These are phyloP conservation scores for Cliona cf. orientalis DNA, from an alignment of 37 sponge, comb jelly and placozoan species.

Conservation along the genomic window DNA sequence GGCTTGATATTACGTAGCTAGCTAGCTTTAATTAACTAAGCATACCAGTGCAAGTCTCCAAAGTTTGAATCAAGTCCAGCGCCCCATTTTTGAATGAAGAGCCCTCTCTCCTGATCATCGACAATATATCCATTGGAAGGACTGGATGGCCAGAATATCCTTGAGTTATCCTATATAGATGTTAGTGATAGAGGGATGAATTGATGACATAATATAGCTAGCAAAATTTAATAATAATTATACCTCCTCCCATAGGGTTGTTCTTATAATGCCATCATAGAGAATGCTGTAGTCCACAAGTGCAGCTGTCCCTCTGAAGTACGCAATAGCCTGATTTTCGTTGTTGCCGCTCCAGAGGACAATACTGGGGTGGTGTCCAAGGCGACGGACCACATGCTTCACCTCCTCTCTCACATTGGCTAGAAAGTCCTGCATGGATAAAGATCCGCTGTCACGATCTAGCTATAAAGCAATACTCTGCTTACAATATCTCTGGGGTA, in stretches of 20 bases:
- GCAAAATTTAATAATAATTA: too few relatives aligned
- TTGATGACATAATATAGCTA: too few relatives aligned
- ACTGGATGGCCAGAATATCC: slow-evolving; percentile 91
- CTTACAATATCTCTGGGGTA: slow-evolving; percentile 94
- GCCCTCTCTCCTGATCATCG: slow-evolving; percentile 39
- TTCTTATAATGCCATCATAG: slow-evolving; percentile 76
- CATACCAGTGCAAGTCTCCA: slow-evolving; percentile 94
- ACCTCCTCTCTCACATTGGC: slow-evolving; percentile 81
- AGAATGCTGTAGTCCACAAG: slow-evolving; percentile 86
- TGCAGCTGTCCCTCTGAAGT: too few relatives aligned
- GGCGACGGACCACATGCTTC: slow-evolving; percentile 70
- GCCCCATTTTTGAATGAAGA: slow-evolving; percentile 91
- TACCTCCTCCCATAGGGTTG: slow-evolving; percentile 77
- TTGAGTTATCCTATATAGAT: slow-evolving; percentile 80
- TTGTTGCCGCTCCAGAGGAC: slow-evolving; percentile 99
- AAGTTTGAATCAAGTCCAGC: slow-evolving; percentile 53
- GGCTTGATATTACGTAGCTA: too few relatives aligned
- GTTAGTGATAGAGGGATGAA: too few relatives aligned
- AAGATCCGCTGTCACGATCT: not conserved
- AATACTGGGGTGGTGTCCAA: slow-evolving; percentile 86
- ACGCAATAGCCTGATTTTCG: slow-evolving; percentile 91
- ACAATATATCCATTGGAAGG: slow-evolving; percentile 87
- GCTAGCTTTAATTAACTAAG: too few relatives aligned
- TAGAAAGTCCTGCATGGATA: slow-evolving; percentile 72
- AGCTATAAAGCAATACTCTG: too few relatives aligned